phyloP scores from a whole-genome alignment of 2,113 vertebrate species.

The Paramormyrops kingsleyae region DNA sequence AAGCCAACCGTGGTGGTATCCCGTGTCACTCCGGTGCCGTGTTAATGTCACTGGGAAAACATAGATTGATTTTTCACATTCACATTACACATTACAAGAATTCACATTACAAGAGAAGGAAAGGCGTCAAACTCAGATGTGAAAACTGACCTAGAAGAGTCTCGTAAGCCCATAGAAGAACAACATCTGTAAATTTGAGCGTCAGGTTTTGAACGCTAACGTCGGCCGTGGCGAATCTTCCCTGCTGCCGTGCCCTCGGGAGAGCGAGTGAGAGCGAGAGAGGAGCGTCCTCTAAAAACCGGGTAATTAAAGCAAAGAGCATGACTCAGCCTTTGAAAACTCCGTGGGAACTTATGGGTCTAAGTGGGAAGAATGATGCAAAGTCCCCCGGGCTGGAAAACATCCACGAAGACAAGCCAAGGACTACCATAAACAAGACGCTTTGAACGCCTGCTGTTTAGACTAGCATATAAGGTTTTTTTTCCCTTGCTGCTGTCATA shows the following conservation, averaged over 20 bases:
- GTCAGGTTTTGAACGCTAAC: neutral
- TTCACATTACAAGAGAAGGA: neutral
- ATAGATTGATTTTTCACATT: neutral
- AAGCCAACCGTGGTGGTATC: neutral
- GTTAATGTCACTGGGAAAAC: neutral
- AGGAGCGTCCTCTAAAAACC: conserved; percentile 70
- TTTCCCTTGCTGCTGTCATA: conserved; percentile 28
- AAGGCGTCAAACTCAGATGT: neutral
- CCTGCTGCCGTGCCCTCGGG: conserved; percentile 57
- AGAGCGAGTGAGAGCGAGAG: conserved; percentile 37
- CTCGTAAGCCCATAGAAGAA: neutral
- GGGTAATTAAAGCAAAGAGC: conserved; percentile 76
- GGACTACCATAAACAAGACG: conserved; percentile 62
- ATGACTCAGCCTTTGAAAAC: conserved; percentile 80
- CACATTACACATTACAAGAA: neutral
- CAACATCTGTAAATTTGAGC: neutral
- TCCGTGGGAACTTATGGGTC: conserved; percentile 76
- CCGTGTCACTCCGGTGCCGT: neutral
- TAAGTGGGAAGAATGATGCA: conserved; percentile 73
- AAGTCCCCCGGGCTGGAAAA: conserved; percentile 73
- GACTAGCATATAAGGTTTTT: conserved; percentile 45
- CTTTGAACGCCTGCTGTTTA: neutral
- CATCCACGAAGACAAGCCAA: conserved; percentile 65
- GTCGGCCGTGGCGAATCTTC: conserved; percentile 60
- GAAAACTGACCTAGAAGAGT: neutral